Base-by-base conservation (phyloP, 2,888 invertebrate genomes). In the Zaprionus obscuricornis region DNA sequence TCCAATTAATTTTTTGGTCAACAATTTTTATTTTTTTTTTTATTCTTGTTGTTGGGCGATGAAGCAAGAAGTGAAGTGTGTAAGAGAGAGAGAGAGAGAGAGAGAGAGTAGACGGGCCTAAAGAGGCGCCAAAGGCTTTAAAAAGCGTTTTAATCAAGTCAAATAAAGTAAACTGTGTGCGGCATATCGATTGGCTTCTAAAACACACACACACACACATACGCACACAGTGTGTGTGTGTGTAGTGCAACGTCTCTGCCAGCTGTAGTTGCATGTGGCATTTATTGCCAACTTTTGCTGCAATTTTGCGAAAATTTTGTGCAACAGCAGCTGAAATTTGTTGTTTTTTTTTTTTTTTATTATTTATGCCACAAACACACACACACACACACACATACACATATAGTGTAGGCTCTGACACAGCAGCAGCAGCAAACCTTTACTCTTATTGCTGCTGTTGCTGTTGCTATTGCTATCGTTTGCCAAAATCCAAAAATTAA, bases 1-100 rank as follows among this genome's bases (percentile, higher is more conserved):
- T 82, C 83, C 85, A 78, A 78, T 85, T 78, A 78, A 78, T 77
- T 78, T 84, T 57, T 60, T 78, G 78, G 82, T 77, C 75, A 81
- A 69, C 67, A 64, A 62, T 84, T 74, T 52, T 49, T 72, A 72
- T 60, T 77, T 77, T 74, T 81, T 81, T n/a, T n/a, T n/a, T n/a
- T n/a, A n/a, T n/a, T n/a, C n/a, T n/a, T n/a, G n/a, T n/a, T n/a
- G n/a, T n/a, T n/a, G n/a, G n/a, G n/a, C n/a, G n/a, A n/a, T n/a
- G n/a, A n/a, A n/a, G n/a, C n/a, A n/a, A n/a, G n/a, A n/a, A n/a
- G n/a, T n/a, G n/a, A n/a, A n/a, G n/a, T n/a, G n/a, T n/a, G n/a
- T n/a, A n/a, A n/a, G n/a, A n/a, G n/a, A n/a, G n/a, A n/a, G n/a
- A n/a, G n/a, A n/a, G n/a, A n/a, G n/a, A n/a, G n/a, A n/a, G n/a